Evolutionary conservation across 1,140 invertebrate species (phyloP).

Genomic region (Pogonomyrmex californicus): DNA sequence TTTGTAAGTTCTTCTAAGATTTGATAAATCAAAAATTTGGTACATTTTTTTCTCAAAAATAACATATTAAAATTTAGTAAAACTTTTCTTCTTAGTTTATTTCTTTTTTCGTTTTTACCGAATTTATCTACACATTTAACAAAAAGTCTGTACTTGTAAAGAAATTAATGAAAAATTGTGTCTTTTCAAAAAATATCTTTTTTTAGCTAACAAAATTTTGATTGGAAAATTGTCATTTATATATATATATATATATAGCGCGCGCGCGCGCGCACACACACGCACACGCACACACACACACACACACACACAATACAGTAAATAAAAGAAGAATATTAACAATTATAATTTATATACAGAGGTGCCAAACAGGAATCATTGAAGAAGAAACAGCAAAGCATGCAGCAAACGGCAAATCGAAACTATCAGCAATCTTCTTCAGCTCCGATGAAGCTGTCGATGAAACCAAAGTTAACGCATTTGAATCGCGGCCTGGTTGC

Average conservation of each 20-base stretch:
- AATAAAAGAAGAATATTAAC: slow-evolving; percentile 1
- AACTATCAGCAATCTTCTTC: slow-evolving; percentile 68
- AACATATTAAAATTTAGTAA: background rate
- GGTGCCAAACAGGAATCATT: slow-evolving; percentile 85
- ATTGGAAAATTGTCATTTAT: background rate
- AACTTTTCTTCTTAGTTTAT: background rate
- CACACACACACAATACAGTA: background rate
- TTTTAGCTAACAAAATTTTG: slow-evolving; percentile 7
- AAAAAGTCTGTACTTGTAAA: background rate
- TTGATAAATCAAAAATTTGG: background rate
- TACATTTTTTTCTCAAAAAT: background rate
- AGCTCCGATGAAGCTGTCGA: slow-evolving; percentile 67
- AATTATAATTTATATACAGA: slow-evolving; percentile 77
- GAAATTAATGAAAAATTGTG: background rate
- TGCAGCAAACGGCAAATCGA: slow-evolving; percentile 71
- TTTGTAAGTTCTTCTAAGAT: slow-evolving; percentile 89
- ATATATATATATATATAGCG: no score
- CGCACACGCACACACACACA: no score
- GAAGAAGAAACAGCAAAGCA: slow-evolving; percentile 78
- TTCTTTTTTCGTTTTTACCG: background rate
- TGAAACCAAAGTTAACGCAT: slow-evolving; percentile 80
- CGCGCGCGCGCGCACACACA: no score
- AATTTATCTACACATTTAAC: background rate
- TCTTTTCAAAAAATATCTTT: background rate
- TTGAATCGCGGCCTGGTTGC: slow-evolving; percentile 77